Conservation (phyloP, 2,113 vertebrate species). For the Prunella himalayana region DNA sequence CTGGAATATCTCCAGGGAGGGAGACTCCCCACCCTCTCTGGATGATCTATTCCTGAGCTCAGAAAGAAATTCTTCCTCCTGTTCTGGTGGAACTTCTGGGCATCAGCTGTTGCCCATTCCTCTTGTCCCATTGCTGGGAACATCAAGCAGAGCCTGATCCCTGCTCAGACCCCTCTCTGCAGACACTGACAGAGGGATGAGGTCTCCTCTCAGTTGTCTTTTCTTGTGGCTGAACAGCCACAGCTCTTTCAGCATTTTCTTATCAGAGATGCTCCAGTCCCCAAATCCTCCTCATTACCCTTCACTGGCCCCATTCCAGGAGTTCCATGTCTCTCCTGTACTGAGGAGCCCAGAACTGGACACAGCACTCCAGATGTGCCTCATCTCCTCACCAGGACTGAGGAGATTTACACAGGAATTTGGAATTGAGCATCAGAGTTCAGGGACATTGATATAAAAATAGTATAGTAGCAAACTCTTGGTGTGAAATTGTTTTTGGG, state of each 20-base stretch:
- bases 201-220: not conserved
- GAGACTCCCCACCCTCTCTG: not conserved
- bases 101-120: not conserved
- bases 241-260: not conserved
- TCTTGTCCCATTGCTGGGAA: not conserved
- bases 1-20: not conserved
- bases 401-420: not conserved
- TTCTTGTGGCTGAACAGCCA: not conserved
- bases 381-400: not conserved
- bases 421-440: not conserved
- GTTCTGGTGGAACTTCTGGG: not conserved
- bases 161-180: not conserved
- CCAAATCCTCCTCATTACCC: not conserved
- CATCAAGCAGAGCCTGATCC: not conserved
- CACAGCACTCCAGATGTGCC: not conserved
- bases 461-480: not conserved
- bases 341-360: not conserved
- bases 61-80: not conserved
- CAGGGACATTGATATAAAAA: not conserved
- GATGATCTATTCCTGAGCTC: not conserved
- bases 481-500: not conserved
- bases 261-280: not conserved
- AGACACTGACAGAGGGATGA: accelerated
- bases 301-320: not conserved
- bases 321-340: not conserved